Conservation (phyloP, 2,888 invertebrate species). For the Philaethria dido region DNA sequence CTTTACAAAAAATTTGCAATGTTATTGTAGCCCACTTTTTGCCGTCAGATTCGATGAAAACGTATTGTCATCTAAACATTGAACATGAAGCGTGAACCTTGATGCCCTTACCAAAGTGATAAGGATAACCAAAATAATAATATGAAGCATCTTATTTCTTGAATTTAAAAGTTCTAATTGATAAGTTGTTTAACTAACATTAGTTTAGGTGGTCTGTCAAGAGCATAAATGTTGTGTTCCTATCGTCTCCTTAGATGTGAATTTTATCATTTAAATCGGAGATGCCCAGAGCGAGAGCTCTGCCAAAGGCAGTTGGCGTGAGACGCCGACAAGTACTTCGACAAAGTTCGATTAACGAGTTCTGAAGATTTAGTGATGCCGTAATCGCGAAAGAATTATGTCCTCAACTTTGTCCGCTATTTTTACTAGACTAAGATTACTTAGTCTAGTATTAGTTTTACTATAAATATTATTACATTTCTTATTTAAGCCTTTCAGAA, state of each 20-base stretch:
- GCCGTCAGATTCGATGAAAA: too few relatives aligned
- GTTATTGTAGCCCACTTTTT: too few relatives aligned
- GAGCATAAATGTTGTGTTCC: conserved; percentile 14
- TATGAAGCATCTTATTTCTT: too few relatives aligned
- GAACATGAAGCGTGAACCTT: too few relatives aligned
- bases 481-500: too few relatives aligned
- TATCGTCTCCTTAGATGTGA: conserved; percentile 53
- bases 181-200: background rate
- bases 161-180: background rate
- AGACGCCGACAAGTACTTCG: conserved; percentile 69
- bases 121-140: too few relatives aligned
- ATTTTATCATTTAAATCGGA: conserved; percentile 81
- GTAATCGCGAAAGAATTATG: conserved; percentile 77
- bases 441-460: too few relatives aligned
- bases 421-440: conserved; percentile 46
- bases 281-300: conserved; percentile 61
- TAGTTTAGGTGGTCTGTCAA: background rate
- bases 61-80: too few relatives aligned
- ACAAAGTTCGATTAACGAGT: conserved; percentile 80
- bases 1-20: too few relatives aligned
- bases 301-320: conserved; percentile 80
- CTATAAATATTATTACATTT: background rate
- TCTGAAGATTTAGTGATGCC: conserved; percentile 74
- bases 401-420: conserved; percentile 58
- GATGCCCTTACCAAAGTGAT: too few relatives aligned